Conservation (phyloP, 2,113 vertebrate genomes). For the Boulengeromyrus knoepffleri region DNA sequence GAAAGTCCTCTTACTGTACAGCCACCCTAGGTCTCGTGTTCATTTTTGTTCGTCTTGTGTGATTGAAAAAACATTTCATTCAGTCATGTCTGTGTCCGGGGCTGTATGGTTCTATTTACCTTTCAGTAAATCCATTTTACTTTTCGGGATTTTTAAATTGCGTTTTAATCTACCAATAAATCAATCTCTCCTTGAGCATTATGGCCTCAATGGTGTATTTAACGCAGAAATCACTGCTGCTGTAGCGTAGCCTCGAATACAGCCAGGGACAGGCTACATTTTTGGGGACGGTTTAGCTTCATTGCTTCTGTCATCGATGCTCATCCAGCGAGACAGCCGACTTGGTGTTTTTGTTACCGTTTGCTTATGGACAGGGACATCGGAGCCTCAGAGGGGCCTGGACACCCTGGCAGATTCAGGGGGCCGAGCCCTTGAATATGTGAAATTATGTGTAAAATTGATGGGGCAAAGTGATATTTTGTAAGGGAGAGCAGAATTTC, state of each 20-base stretch:
- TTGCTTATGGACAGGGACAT: background rate
- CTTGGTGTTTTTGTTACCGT: background rate
- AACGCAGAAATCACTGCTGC: background rate
- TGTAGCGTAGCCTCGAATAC: background rate
- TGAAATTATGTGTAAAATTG: background rate
- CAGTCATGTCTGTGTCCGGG: background rate
- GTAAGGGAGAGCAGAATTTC: background rate
- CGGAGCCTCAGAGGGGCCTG: background rate
- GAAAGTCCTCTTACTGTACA: background rate
- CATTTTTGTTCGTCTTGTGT: background rate
- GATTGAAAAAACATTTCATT: background rate
- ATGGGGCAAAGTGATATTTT: background rate
- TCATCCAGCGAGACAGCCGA: background rate
- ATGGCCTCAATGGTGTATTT: background rate
- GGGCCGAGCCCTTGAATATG: background rate
- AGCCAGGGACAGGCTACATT: background rate
- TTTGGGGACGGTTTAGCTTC: background rate
- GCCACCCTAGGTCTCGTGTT: background rate
- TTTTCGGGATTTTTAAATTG: background rate
- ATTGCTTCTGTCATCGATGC: background rate
- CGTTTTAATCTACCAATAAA: background rate
- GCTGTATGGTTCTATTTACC: background rate
- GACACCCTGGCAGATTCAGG: background rate
- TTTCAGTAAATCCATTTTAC: background rate
- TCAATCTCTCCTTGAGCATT: background rate